Base-by-base conservation (phyloP, 2,113 vertebrate genomes). In the Peromyscus californicus region DNA sequence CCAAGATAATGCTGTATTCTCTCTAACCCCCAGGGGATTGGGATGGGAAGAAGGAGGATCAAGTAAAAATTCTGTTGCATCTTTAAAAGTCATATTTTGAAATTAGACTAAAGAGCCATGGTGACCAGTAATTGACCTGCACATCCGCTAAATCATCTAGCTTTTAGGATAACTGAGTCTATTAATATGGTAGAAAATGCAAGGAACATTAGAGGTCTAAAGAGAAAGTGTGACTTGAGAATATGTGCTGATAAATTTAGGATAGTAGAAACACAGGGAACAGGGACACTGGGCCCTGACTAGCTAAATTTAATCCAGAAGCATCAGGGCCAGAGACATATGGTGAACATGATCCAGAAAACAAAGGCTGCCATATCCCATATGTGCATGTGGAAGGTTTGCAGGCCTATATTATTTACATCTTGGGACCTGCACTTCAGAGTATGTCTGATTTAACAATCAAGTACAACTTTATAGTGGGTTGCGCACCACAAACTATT, bases 201-300 rank as follows among this genome's bases (percentile, higher is more conserved):
- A 80, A 90, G 26, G 16, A 2, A 15, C 33, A 72, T 93, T 75
- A 89, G 13, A 61, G 12, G 1, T 21, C 36, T 12, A 85, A 94
- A 95, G 72, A 82, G 31, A 86, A 83, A 83, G 72, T 31, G 21
- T 7, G 48, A 1, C 42, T 90, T 65, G 22, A 59, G 24, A 84
- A 26, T 78, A 21, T 90, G 42, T 65, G 51, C 26, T 31, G 13
- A 59, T 80, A 90, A 94, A 95, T 69, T 87, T 69, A 95, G 67
- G 42, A 76, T 36, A 84, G 67, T 84, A 21, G 22, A 8, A 63
- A 45, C n/a, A 54, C 13, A 15, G 12, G 54, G 12, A 54, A 29
- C 7, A 5, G 19, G 48, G 54, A 65, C 79, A 9, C 36, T 63
- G 42, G 51, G 65, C 67, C 48, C n/a, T 79, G 36, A n/a, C 24